Base-by-base conservation (phyloP, 2,113 vertebrate species). In the Marmota monax region DNA sequence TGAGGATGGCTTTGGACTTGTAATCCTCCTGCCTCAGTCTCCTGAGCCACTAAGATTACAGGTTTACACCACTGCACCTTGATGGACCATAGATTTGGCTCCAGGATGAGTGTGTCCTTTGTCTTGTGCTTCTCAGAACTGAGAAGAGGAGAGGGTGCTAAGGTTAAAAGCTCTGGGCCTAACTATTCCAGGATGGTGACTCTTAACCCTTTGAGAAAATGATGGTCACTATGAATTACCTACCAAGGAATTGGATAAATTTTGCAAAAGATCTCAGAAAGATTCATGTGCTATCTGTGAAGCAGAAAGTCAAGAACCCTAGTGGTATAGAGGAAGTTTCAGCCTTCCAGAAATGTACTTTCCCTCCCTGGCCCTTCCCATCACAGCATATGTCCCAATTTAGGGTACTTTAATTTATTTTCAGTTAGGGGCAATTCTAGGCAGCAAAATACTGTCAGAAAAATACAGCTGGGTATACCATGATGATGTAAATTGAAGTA, bases 241-340 rank as follows among this genome's bases (percentile, higher is more conserved):
- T 70, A 37, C 32, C 7, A 4, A 51, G 53, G 25, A 39, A 25
- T 74, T 32, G 61, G 22, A 37, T 12, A 74, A 96, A 63, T 14
- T 85, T 73, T 84, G 6, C 45, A 94, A 78, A 85, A 48, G 29
- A 85, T 58, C 80, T 90, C n/a, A 10, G 29, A 87, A n/a, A n/a
- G 18, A 63, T 63, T 23, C 61, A 9, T 63, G 61, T 63, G 61
- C 56, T 58, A 17, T 65, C 65, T 32, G 5, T 7, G 18, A 13
- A 53, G 51, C 34, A 37, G 10, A 63, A 16, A 77, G 70, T 65
- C 45, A 70, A 69, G 34, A 39, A 37, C 9, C 2, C 27, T 37
- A 45, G 45, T 45, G 34, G 9, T 73, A 6, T 29, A 78, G 22
- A 89, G 69, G 90, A 51, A 39, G 42, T 29, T 80, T 76, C 65